A percentile compares a stretch with the other conserved stretches of the same genome.
These are phyloP conservation scores for Drosophila phalerata DNA, from an alignment of 2,888 invertebrate species.

Conservation along the genomic window DNA sequence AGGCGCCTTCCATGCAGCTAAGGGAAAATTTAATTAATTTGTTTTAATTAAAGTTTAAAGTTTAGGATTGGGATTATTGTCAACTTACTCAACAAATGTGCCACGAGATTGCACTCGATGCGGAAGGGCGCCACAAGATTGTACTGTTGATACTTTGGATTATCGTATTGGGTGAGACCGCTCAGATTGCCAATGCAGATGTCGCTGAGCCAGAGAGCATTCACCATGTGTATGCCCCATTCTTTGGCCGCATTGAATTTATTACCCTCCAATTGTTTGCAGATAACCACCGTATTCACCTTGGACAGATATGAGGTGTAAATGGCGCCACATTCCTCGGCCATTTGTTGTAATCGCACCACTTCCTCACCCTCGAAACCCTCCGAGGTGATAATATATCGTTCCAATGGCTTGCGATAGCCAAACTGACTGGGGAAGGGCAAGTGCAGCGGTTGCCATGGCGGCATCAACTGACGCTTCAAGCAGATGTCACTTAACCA, in stretches of 20 bases:
- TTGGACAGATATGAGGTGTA: constrained; percentile 91
- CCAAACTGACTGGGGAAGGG: constrained; percentile 90
- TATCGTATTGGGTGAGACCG: constrained; percentile 92
- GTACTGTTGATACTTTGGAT: constrained; percentile 95
- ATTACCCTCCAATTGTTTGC: constrained; percentile 93
- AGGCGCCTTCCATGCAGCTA: constrained; percentile 97
- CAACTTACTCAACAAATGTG: constrained; percentile 94
- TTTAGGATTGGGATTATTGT: neutral
- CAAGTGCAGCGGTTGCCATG: constrained; percentile 97
- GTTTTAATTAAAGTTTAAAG: neutral
- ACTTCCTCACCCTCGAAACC: constrained; percentile 97
- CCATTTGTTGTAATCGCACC: constrained; percentile 92
- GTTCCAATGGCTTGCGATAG: constrained; percentile 90
- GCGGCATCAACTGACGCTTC: constrained; percentile 94
- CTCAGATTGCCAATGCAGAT: constrained; percentile 95
- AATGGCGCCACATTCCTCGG: constrained; percentile 94
- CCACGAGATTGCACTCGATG: constrained; percentile 94
- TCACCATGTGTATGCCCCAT: constrained; percentile 96
- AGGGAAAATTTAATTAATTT: constrained; percentile 16
- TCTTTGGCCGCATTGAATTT: constrained; percentile 96
- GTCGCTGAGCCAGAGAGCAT: constrained; percentile 97
- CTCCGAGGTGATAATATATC: constrained; percentile 93
- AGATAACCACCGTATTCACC: constrained; percentile 92
- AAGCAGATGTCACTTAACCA: constrained; percentile 97
- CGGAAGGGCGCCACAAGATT: constrained; percentile 92